Conservation (phyloP, 2,797 vertebrate species). For the Pterois miles region DNA sequence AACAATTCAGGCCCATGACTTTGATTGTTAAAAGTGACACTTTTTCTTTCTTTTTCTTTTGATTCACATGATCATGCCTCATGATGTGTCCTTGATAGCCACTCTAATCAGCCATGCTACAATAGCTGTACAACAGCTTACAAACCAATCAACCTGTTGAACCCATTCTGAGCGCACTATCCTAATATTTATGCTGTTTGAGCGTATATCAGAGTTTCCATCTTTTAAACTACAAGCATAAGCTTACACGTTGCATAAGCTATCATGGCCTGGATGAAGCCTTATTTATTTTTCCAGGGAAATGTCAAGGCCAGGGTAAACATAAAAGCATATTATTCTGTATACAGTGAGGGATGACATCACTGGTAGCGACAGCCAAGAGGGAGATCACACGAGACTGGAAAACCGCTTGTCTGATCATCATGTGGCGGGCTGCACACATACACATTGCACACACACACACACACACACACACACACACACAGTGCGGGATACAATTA, state of each 20-base stretch:
- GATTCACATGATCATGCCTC: not conserved
- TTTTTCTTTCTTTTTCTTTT: not conserved
- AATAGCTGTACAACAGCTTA: constrained; percentile 27
- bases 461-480: constrained; percentile 29
- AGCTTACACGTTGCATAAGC: constrained; percentile 31
- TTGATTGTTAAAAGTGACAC: not conserved
- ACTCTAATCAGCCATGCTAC: not conserved
- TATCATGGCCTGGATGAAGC: constrained; percentile 37
- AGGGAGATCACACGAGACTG: constrained; percentile 60
- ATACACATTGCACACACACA: constrained; percentile 24
- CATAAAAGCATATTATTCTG: constrained; percentile 65
- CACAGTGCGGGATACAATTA: constrained; percentile 48
- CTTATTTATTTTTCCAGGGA: constrained; percentile 69
- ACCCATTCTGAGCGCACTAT: constrained; percentile 38
- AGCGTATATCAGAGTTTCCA: constrained; percentile 62
- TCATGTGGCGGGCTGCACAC: constrained; percentile 40
- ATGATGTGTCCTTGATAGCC: not conserved
- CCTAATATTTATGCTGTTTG: constrained; percentile 53
- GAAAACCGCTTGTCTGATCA: constrained; percentile 65
- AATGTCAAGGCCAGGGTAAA: constrained; percentile 67
- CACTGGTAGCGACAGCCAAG: constrained; percentile 65
- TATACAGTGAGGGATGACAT: constrained; percentile 75
- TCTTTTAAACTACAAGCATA: constrained; percentile 47
- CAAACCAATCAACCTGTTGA: constrained; percentile 37
- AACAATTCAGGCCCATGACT: not conserved